phyloP scores from a whole-genome alignment of 1,140 invertebrate species.

The Maconellicoccus hirsutus region DNA sequence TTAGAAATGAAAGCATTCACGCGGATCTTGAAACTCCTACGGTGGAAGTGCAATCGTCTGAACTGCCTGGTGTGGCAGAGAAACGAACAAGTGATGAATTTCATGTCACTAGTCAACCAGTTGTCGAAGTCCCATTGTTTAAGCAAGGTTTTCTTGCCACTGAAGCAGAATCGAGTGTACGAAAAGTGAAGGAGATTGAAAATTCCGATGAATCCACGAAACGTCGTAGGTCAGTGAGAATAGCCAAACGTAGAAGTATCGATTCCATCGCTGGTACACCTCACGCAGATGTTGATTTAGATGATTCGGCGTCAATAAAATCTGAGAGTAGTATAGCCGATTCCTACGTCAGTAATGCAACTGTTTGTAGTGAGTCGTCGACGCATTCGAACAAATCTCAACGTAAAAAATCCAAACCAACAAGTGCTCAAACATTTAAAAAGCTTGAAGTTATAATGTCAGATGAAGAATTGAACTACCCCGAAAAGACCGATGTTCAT shows the following conservation, averaged over 20 bases:
- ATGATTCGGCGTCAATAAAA: neutral
- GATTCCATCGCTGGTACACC: neutral
- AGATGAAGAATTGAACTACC: neutral
- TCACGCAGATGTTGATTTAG: neutral
- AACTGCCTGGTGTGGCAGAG: no score
- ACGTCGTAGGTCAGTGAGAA: neutral
- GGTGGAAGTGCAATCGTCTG: no score
- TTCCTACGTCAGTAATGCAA: neutral
- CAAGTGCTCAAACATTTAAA: neutral
- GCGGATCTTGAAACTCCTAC: no score
- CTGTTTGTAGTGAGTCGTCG: neutral
- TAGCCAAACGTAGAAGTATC: neutral
- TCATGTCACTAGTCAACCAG: no score
- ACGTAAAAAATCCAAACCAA: neutral
- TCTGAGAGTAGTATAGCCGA: neutral
- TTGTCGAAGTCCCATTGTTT: no score
- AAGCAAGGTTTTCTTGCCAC: no score
- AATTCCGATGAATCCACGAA: neutral
- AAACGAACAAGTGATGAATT: no score
- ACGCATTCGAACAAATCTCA: neutral
- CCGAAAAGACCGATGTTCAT: neutral
- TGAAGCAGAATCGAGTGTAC: no score
- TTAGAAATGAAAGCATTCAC: no score
- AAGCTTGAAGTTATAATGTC: neutral
- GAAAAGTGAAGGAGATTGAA: no score